Evolutionary conservation across 2,113 vertebrate species (phyloP).

Genomic region (Sturnus vulgaris): DNA sequence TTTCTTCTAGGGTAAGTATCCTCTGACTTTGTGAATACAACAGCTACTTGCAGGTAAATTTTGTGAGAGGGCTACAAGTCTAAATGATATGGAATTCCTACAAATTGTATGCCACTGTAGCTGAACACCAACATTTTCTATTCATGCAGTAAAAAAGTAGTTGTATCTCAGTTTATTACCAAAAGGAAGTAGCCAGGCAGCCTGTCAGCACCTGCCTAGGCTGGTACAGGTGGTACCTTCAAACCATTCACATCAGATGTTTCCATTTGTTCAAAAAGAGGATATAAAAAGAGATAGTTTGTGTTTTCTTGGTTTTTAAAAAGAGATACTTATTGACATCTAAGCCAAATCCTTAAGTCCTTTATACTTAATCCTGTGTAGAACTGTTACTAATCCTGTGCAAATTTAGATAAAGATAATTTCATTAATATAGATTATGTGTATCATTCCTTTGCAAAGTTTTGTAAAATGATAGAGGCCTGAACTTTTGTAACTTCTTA

Average conservation of each 20-base stretch:
- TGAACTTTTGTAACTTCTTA: background rate
- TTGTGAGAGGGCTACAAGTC: background rate
- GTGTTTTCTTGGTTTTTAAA: background rate
- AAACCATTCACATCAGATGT: background rate
- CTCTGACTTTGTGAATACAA: background rate
- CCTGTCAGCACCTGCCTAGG: background rate
- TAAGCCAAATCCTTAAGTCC: background rate
- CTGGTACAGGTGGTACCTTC: background rate
- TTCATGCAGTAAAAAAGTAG: background rate
- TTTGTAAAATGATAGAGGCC: background rate
- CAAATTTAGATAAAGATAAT: background rate
- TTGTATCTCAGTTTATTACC: background rate
- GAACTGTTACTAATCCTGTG: background rate
- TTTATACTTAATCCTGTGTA: background rate
- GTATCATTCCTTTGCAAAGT: background rate
- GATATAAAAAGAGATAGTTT: background rate
- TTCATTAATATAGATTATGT: background rate
- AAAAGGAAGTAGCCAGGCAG: background rate
- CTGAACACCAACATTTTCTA: background rate
- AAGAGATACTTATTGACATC: background rate
- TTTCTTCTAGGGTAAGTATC: background rate
- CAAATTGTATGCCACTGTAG: background rate
- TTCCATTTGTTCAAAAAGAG: background rate
- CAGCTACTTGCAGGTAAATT: background rate
- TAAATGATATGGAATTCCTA: background rate